Evolutionary conservation across 2,113 vertebrate genomes (phyloP).

Genomic region (Eira barbara): DNA sequence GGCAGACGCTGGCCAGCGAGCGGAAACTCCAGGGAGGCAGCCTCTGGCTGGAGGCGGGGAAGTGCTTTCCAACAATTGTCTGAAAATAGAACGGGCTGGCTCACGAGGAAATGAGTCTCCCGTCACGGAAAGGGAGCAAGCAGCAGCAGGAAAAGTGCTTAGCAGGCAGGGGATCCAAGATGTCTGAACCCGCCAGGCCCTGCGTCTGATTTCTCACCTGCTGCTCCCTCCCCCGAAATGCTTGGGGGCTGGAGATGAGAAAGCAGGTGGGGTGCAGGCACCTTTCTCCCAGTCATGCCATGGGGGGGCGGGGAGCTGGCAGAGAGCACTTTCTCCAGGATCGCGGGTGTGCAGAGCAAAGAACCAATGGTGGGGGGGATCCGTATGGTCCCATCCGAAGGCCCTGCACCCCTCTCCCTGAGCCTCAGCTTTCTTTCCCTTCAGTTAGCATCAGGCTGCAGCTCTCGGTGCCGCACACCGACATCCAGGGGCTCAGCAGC

Average conservation of each 20-base stretch:
- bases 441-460: neutral
- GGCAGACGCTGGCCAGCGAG: neutral
- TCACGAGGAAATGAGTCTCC: conserved; percentile 27
- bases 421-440: neutral
- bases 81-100: conserved; percentile 21
- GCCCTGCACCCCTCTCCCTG: neutral
- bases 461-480: too few relatives aligned
- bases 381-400: too few relatives aligned
- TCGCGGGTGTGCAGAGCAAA: neutral
- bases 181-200: neutral
- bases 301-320: neutral
- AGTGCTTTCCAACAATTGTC: conserved; percentile 56
- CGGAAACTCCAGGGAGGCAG: neutral
- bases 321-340: neutral
- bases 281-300: too few relatives aligned
- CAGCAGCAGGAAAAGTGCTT: neutral
- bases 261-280: neutral
- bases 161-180: neutral
- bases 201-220: fast-evolving
- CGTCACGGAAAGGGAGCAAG: neutral
- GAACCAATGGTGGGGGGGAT: neutral
- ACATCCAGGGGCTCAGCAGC: neutral
- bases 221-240: neutral
- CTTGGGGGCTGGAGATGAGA: neutral
- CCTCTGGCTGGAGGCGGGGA: neutral